Base-by-base conservation (phyloP, 2,797 vertebrate genomes). In the Coccyzus lansbergi region DNA sequence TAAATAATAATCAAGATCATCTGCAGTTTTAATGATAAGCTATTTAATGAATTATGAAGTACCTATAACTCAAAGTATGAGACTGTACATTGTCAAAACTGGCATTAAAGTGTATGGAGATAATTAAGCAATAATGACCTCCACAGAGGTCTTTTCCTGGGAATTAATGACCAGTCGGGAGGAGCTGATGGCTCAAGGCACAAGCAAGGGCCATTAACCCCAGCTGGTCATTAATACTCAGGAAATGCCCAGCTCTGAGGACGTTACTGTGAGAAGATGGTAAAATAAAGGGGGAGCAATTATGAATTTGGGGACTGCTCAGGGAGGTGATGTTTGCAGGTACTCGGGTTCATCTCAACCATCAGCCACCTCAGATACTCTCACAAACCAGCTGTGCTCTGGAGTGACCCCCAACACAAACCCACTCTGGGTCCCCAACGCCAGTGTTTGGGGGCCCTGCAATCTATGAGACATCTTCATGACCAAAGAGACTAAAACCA, bases 121-220 rank as follows among this genome's bases (percentile, higher is more conserved):
- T 97, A 97, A 97, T 96, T 95, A 92, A 95, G 97, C 95, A 96
- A 96, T 97, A 97, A 97, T 96, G 96, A 96, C 95, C 96, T 97
- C 76, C 84, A 87, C 93, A 95, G 86, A 96, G 97, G 97, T 90
- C 96, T 97, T 97, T 98, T 98, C 96, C 96, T 97, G 96, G 97
- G 96, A 97, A 98, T 98, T 98, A 97, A 98, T 98, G 97, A 97
- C 95, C 94, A 96, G 93, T 92, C 67, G 76, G 96, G 93, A 97
- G 95, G 93, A 98, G 97, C 95, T 97, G 97, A 98, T 98, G 97
- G 97, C 97, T 97, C 96, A 96, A 97, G 97, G 97, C 97, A 95
- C 94, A 97, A 98, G 96, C 86, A 88, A 51, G 88, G 96, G 94
- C 96, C 97, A 97, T 98, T 98, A 98, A 98, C 97, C 97, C 95